Conservation (phyloP, 2,888 invertebrate species). For the Girardia tigrina region DNA sequence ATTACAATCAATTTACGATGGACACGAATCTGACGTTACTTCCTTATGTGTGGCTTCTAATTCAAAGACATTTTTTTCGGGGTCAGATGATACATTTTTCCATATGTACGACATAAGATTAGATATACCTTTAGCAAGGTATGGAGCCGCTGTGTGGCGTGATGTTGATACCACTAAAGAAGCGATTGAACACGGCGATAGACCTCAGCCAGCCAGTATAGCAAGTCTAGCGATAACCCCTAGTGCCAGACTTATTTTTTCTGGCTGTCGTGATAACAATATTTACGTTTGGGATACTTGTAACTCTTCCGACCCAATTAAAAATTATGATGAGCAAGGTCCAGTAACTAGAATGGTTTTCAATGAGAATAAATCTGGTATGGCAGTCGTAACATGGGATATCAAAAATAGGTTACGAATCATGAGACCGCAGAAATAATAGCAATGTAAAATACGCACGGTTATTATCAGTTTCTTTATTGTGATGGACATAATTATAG, state of each 20-base stretch:
- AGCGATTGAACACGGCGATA: background rate
- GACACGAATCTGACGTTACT: conserved; percentile 29
- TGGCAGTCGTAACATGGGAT: conserved; percentile 28
- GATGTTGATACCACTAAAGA: conserved; percentile 26
- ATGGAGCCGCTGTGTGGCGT: conserved; percentile 25
- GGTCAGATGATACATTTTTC: conserved; percentile 29
- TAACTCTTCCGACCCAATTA: background rate
- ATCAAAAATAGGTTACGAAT: conserved; percentile 29
- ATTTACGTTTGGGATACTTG: conserved; percentile 28
- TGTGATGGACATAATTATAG: background rate
- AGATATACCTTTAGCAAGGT: conserved; percentile 25
- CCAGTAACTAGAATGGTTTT: conserved; percentile 25
- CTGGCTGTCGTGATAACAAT: conserved; percentile 28
- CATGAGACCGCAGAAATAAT: background rate
- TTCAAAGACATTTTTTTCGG: conserved; percentile 29
- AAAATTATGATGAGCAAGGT: conserved; percentile 26
- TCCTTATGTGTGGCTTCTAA: background rate
- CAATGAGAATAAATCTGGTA: conserved; percentile 6
- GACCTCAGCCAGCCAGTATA: conserved; percentile 24
- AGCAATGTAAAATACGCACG: background rate
- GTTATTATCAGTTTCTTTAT: background rate
- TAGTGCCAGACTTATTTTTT: conserved; percentile 25
- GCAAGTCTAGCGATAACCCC: background rate
- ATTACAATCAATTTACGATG: background rate
- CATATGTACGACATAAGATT: conserved; percentile 24